A percentile compares a stretch with the other conserved stretches of the same genome.
phyloP scores from a whole-genome alignment of 1,140 invertebrate genomes.

The Macrobrachium nipponense region DNA sequence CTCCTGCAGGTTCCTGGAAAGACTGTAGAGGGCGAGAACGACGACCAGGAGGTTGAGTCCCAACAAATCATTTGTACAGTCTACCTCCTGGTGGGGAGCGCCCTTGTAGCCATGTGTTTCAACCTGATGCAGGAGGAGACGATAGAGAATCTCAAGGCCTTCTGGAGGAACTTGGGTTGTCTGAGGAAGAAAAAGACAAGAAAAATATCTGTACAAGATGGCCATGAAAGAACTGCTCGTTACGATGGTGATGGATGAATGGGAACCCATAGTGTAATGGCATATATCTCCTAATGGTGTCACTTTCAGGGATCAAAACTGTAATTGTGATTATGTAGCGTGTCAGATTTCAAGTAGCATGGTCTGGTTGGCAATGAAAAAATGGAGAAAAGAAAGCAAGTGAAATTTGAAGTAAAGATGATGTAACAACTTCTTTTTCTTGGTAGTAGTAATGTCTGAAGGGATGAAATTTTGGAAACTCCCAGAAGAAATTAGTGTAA shows the following conservation, averaged over 20 bases:
- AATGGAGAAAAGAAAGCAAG: too few relatives aligned
- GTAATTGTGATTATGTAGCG: too few relatives aligned
- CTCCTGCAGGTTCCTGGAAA: slow-evolving; percentile 46
- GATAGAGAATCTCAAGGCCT: slow-evolving; percentile 70
- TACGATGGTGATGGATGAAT: background rate
- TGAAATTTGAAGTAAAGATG: too few relatives aligned
- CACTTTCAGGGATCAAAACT: too few relatives aligned
- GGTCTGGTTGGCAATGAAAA: too few relatives aligned
- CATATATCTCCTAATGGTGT: too few relatives aligned
- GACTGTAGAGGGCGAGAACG: slow-evolving; percentile 59
- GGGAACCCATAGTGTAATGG: too few relatives aligned
- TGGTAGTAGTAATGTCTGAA: too few relatives aligned
- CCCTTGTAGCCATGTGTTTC: slow-evolving; percentile 96
- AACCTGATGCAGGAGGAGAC: slow-evolving; percentile 96
- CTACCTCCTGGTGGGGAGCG: slow-evolving; percentile 95
- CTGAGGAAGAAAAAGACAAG: slow-evolving; percentile 25
- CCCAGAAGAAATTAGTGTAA: too few relatives aligned
- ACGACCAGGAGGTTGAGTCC: slow-evolving; percentile 71
- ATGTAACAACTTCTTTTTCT: too few relatives aligned
- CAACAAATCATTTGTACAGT: slow-evolving; percentile 85
- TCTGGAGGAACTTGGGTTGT: slow-evolving; percentile 68
- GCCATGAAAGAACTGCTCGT: background rate
- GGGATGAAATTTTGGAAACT: too few relatives aligned
- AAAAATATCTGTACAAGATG: background rate
- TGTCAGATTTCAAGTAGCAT: too few relatives aligned